These are phyloP conservation scores for Ostrea denselamellosa DNA, from an alignment of 1,140 invertebrate species.

Conservation along the genomic window DNA sequence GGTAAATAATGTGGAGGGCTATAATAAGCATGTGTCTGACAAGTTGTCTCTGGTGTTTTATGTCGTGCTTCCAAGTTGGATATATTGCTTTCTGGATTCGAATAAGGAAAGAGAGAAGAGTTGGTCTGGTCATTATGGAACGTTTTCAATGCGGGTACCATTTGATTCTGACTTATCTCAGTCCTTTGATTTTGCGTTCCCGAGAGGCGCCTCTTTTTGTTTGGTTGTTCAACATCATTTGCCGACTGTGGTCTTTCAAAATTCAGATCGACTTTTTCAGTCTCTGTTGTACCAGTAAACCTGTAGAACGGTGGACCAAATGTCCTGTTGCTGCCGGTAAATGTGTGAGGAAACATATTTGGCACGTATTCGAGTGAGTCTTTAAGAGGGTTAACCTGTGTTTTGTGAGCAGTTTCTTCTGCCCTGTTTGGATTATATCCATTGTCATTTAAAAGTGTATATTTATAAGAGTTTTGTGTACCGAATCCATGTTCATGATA, in stretches of 20 bases:
- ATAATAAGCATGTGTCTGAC: not conserved
- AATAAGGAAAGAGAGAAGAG: not conserved
- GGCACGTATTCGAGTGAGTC: conserved; percentile 11
- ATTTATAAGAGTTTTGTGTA: not conserved
- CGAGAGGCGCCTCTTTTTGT: not conserved
- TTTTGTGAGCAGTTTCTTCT: not conserved
- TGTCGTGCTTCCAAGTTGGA: not conserved
- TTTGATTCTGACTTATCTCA: conserved; percentile 1
- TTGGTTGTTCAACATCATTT: not conserved
- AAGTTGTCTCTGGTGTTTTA: not conserved
- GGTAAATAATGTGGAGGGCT: conserved; percentile 20
- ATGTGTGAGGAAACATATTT: not conserved
- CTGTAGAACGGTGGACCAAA: not conserved
- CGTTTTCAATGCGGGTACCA: not conserved
- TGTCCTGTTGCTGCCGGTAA: not conserved
- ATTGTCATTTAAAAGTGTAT: not conserved
- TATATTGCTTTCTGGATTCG: not conserved
- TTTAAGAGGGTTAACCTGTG: not conserved
- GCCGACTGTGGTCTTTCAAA: not conserved
- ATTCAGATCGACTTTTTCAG: not conserved
- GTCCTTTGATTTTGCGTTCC: conserved; percentile 14
- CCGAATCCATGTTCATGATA: not conserved
- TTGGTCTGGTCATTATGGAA: not conserved
- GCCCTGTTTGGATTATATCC: not conserved
- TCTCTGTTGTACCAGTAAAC: not conserved